Conservation (phyloP, 2,113 vertebrate species). For the Girardinichthys multiradiatus region DNA sequence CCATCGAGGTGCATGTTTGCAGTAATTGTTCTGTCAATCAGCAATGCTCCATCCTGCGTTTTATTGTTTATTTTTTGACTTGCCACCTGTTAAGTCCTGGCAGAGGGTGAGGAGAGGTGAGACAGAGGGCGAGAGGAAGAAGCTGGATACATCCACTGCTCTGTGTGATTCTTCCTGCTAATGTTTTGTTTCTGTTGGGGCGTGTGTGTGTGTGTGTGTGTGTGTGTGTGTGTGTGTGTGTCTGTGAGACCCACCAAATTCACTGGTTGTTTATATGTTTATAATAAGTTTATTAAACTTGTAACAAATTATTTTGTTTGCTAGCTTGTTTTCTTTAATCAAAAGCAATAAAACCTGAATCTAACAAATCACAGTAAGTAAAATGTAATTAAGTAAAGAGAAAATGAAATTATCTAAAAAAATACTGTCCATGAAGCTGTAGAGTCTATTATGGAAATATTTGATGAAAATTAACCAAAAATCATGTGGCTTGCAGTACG, state of each 20-base stretch:
- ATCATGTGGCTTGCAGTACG: background rate
- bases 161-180: slow-evolving; percentile 22
- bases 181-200: slow-evolving; percentile 19
- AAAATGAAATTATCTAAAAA: too few species aligned
- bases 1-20: slow-evolving; percentile 77
- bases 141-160: slow-evolving; percentile 26
- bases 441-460: background rate
- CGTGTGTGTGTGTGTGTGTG: background rate
- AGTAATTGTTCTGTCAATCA: slow-evolving; percentile 90
- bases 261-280: background rate
- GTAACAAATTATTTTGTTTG: background rate
- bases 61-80: slow-evolving; percentile 51
- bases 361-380: too few species aligned
- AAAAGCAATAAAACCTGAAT: background rate
- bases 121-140: slow-evolving; percentile 32
- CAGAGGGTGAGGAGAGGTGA: slow-evolving; percentile 62
- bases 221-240: background rate
- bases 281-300: background rate
- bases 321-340: background rate
- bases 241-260: background rate
- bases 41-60: slow-evolving; percentile 73
- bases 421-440: too few species aligned
- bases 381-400: too few species aligned
- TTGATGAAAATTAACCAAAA: background rate
- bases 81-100: slow-evolving; percentile 76